Evolutionary conservation across 2,888 invertebrate genomes (phyloP).

Genomic region (Spatulosminthurus flaviceps): DNA sequence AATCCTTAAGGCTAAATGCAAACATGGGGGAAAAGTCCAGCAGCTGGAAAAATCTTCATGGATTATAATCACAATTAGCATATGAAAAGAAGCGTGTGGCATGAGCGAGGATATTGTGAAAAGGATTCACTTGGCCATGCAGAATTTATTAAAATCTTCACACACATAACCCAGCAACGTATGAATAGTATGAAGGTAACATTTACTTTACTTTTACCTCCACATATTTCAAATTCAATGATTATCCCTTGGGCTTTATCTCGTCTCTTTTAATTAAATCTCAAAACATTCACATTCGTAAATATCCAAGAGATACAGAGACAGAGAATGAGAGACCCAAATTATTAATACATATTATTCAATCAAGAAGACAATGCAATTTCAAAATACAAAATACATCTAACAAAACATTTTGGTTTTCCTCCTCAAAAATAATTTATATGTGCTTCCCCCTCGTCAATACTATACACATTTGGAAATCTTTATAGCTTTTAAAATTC

Average conservation of each 20-base stretch:
- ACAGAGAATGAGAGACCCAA: no score
- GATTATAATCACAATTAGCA: slow-evolving; percentile 2
- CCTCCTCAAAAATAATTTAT: no score
- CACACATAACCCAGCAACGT: background rate
- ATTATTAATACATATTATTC: no score
- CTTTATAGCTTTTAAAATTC: background rate
- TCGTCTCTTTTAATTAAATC: background rate
- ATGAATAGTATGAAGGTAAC: background rate
- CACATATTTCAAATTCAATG: background rate
- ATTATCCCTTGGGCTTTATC: background rate
- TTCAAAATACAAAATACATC: no score
- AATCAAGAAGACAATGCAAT: no score
- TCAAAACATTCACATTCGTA: no score
- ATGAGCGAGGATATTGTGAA: background rate
- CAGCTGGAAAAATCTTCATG: slow-evolving; percentile 10
- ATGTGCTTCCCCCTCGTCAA: no score
- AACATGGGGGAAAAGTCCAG: slow-evolving; percentile 3
- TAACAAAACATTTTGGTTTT: no score
- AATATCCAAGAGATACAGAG: no score
- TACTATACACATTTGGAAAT: no score
- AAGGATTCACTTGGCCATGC: background rate
- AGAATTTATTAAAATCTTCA: background rate
- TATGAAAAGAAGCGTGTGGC: slow-evolving; percentile 13
- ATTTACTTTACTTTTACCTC: background rate
- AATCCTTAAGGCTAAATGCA: background rate